Conservation (phyloP, 2,888 invertebrate species). For the Arrhopalites spinosus region DNA sequence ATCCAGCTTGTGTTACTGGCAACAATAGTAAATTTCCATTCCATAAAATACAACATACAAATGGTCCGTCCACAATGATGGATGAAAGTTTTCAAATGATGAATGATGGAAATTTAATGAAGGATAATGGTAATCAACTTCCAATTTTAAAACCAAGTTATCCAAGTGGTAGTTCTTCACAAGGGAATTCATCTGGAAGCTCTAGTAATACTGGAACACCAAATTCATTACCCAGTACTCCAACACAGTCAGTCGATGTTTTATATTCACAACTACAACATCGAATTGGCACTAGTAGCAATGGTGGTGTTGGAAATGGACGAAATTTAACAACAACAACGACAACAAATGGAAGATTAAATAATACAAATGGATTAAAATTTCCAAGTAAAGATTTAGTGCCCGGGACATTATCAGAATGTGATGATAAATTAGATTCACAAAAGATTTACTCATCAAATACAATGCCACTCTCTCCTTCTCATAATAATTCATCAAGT, state of each 20-base stretch:
- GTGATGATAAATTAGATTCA: constrained; percentile 48
- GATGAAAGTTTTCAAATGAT: background rate
- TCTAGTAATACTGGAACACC: constrained; percentile 54
- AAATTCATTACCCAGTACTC: constrained; percentile 54
- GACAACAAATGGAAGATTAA: background rate
- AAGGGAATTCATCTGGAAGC: constrained; percentile 55
- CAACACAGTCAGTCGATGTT: constrained; percentile 53
- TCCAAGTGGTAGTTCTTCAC: constrained; percentile 23
- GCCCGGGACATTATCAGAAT: constrained; percentile 48
- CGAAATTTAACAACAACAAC: too few relatives aligned
- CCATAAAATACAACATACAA: background rate
- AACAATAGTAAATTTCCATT: constrained; percentile 13
- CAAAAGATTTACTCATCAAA: background rate
- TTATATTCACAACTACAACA: constrained; percentile 43
- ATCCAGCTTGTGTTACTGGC: constrained; percentile 38
- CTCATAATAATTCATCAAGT: background rate
- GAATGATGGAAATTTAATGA: background rate
- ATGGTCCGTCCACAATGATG: background rate
- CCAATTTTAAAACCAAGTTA: constrained; percentile 25
- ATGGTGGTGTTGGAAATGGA: background rate
- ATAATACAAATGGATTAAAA: constrained; percentile 35
- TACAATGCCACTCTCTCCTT: background rate
- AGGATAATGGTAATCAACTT: constrained; percentile 1
- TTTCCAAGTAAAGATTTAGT: constrained; percentile 51
- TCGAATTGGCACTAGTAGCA: background rate